Conservation (phyloP, 1,140 invertebrate species). For the Aphidius gifuensis region DNA sequence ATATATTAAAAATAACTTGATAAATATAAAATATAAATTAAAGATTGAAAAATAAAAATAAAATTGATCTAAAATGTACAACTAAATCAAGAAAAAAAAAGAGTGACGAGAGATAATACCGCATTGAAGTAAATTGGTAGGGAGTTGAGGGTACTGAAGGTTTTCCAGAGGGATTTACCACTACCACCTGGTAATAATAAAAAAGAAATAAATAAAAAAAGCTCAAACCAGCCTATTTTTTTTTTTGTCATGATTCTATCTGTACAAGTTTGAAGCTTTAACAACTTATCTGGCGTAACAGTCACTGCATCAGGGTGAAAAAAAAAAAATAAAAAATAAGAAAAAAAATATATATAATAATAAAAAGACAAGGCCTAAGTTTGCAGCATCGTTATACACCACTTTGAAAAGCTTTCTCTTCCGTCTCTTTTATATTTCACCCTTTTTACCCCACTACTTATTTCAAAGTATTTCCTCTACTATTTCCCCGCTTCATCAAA, state of each 20-base stretch:
- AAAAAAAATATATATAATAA: too few relatives aligned
- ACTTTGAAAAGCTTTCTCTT: conserved; percentile 5
- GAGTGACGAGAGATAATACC: conserved; percentile 15
- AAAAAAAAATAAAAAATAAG: too few relatives aligned
- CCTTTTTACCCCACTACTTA: conserved; percentile 14
- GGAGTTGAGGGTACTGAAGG: conserved; percentile 28
- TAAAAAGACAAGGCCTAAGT: too few relatives aligned
- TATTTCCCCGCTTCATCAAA: conserved; percentile 17
- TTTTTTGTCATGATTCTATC: conserved; percentile 31
- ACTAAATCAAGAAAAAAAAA: conserved; percentile 4
- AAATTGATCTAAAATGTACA: too few relatives aligned
- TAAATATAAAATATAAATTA: too few relatives aligned
- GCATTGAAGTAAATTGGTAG: conserved; percentile 39
- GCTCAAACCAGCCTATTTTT: neutral
- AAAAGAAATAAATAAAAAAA: too few relatives aligned
- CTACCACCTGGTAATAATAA: conserved; percentile 32
- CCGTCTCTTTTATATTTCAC: neutral
- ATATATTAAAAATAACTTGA: too few relatives aligned
- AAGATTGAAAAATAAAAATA: too few relatives aligned
- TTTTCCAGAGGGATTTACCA: conserved; percentile 40
- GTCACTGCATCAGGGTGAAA: too few relatives aligned
- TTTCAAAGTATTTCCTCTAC: conserved; percentile 19
- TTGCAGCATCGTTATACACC: too few relatives aligned
- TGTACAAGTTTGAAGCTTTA: neutral
- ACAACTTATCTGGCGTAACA: conserved; percentile 5